Conservation (phyloP, 2,113 vertebrate genomes). For the Mastomys coucha region DNA sequence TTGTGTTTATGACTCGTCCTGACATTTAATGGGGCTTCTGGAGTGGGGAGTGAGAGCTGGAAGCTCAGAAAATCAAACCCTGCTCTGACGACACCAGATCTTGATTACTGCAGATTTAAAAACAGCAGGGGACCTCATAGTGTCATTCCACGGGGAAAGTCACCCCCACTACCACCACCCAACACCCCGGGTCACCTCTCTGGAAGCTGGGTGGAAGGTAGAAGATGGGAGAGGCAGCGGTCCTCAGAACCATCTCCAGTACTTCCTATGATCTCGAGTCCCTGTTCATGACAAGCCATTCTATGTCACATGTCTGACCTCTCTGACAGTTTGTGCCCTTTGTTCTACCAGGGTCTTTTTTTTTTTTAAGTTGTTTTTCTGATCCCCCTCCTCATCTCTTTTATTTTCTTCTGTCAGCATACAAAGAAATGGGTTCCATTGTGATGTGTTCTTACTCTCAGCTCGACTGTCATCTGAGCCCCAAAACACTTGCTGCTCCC, state of each 20-base stretch:
- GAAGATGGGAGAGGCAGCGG: neutral
- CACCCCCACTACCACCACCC: neutral
- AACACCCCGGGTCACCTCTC: neutral
- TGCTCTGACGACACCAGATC: conserved; percentile 23
- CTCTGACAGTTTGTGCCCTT: neutral
- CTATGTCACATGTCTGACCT: neutral
- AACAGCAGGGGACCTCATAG: conserved; percentile 23
- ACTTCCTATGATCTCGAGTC: neutral
- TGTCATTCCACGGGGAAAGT: neutral
- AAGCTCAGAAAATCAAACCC: conserved; percentile 49
- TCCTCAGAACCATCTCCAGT: neutral
- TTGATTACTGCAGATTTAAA: conserved; percentile 59
- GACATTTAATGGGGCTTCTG: conserved; percentile 68
- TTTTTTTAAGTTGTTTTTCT: neutral
- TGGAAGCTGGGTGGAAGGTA: neutral
- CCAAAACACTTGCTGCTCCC: neutral
- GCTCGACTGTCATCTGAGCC: neutral
- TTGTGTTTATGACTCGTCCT: conserved; percentile 52
- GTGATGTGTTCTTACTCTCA: neutral
- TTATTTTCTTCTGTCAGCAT: neutral
- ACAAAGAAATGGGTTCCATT: neutral
- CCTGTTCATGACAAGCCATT: neutral
- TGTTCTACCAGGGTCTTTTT: neutral
- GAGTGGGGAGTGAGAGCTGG: neutral
- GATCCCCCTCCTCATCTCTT: neutral